Conservation (phyloP, 2,113 vertebrate species). For the Xyliphius kryptos region DNA sequence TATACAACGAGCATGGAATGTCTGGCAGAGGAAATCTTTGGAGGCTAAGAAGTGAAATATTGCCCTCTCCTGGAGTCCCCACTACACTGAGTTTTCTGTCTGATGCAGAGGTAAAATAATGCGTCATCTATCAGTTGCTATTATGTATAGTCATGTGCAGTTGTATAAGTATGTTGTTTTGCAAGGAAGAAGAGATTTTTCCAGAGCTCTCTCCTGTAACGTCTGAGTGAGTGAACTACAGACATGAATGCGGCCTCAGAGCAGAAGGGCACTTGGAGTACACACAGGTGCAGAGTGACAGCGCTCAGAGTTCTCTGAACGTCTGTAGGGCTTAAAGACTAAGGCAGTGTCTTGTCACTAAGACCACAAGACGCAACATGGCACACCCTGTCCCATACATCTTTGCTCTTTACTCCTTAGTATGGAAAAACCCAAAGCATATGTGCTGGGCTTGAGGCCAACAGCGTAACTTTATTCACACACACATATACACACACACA, state of each 20-base stretch:
- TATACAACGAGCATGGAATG: no score
- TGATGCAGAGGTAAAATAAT: no score
- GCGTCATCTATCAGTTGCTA: neutral
- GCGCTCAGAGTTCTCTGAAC: no score
- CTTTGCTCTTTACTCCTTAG: constrained; percentile 49
- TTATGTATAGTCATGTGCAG: no score
- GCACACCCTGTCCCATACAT: constrained; percentile 62
- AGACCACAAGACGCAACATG: constrained; percentile 58
- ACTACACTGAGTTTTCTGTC: no score
- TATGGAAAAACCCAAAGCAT: constrained; percentile 53
- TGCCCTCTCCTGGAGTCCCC: constrained; percentile 47
- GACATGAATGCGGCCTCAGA: no score
- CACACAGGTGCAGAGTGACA: constrained; percentile 17
- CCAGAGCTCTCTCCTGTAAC: no score
- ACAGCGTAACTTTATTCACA: constrained; percentile 8
- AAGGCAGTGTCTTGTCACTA: constrained; percentile 39
- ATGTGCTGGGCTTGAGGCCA: constrained; percentile 38
- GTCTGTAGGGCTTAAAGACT: neutral
- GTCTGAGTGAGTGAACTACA: no score
- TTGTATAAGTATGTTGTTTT: no score
- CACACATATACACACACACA: neutral
- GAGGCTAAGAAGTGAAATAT: constrained; percentile 35
- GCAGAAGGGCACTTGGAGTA: no score
- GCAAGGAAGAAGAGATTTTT: no score
- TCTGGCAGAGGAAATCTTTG: no score